Percentiles rank a stretch among this genome's conserved stretches.
These are phyloP conservation scores for Felis chaus DNA, from an alignment of 2,113 vertebrate genomes.

Conservation along the genomic window DNA sequence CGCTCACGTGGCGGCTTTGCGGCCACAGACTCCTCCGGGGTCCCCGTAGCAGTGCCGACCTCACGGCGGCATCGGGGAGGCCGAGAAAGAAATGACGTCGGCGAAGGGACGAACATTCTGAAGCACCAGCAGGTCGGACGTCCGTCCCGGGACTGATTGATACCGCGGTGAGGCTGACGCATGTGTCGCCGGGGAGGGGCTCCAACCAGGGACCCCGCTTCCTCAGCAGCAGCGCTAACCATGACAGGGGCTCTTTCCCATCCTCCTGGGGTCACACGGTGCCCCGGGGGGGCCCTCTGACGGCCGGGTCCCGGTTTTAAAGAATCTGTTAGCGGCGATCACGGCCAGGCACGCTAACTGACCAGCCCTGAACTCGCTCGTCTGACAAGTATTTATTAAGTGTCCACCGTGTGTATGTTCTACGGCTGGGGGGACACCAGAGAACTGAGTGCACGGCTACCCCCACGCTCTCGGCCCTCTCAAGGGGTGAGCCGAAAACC, in stretches of 20 bases:
- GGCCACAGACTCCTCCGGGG: background rate
- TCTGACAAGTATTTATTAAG: background rate
- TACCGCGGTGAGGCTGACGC: accelerated
- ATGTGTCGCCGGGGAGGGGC: background rate
- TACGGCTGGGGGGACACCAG: background rate
- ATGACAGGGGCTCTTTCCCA: accelerated
- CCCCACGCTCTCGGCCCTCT: background rate
- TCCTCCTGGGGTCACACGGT: accelerated
- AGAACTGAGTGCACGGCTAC: accelerated
- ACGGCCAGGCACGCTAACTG: accelerated
- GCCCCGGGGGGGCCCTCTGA: background rate
- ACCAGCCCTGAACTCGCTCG: background rate
- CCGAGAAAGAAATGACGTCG: background rate
- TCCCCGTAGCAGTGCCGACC: background rate
- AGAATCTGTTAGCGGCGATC: accelerated
- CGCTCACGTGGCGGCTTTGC: background rate
- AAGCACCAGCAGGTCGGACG: accelerated
- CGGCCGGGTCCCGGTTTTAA: background rate
- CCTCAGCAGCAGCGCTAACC: accelerated
- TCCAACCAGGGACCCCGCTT: too few relatives aligned
- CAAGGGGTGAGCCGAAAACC: accelerated
- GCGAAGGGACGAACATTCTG: background rate
- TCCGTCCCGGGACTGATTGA: accelerated
- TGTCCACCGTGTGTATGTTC: accelerated
- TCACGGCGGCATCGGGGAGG: background rate